phyloP scores from a whole-genome alignment of 2,888 invertebrate species.

The Tridacna crocea region DNA sequence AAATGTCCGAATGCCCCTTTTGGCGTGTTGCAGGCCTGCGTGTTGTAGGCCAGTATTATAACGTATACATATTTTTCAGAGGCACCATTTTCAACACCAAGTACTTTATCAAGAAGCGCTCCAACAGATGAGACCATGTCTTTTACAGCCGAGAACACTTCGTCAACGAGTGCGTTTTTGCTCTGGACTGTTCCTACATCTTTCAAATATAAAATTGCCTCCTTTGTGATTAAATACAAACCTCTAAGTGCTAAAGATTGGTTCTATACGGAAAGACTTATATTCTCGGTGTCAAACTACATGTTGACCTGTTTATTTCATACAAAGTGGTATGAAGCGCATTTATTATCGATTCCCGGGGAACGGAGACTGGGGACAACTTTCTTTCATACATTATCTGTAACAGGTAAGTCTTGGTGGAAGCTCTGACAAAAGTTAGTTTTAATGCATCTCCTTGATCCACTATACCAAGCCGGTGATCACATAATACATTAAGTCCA shows the following conservation, averaged over 20 bases:
- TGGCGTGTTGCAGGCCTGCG: too few relatives aligned
- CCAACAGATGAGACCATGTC: conserved; percentile 7
- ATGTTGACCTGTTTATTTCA: conserved; percentile 38
- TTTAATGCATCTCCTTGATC: too few relatives aligned
- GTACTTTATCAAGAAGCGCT: conserved; percentile 1
- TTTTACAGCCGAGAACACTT: conserved; percentile 31
- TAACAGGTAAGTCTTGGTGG: conserved; percentile 30
- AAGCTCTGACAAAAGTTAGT: too few relatives aligned
- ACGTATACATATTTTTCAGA: conserved; percentile 4
- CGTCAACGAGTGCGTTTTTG: conserved; percentile 43
- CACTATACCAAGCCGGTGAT: too few relatives aligned
- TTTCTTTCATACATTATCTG: conserved; percentile 49
- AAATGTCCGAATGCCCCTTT: too few relatives aligned
- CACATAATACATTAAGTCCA: too few relatives aligned
- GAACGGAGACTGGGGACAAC: conserved; percentile 38
- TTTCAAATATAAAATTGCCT: conserved; percentile 29
- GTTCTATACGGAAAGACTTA: conserved; percentile 42
- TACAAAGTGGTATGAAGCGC: conserved; percentile 49
- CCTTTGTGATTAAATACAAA: conserved; percentile 48
- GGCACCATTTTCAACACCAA: not conserved
- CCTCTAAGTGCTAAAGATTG: conserved; percentile 38
- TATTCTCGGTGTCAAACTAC: conserved; percentile 35
- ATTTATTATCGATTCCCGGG: conserved; percentile 41
- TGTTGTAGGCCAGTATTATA: too few relatives aligned
- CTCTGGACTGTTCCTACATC: conserved; percentile 34